Conservation (phyloP, 2,797 vertebrate genomes). For the Peromyscus nudipes region DNA sequence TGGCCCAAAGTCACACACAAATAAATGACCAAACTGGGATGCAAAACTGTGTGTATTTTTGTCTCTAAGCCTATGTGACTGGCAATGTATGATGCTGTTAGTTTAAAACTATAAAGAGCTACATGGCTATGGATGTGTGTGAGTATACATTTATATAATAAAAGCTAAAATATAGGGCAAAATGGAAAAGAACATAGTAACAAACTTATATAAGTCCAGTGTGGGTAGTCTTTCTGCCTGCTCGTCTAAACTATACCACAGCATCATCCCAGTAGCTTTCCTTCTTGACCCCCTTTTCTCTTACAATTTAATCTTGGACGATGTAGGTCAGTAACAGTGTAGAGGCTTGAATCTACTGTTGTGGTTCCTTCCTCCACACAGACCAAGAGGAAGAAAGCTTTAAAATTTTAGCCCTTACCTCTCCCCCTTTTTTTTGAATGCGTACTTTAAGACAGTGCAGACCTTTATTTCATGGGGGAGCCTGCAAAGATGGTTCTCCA, state of each 20-base stretch:
- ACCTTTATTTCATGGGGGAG: neutral
- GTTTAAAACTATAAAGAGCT: neutral
- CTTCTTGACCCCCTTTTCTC: neutral
- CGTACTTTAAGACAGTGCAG: neutral
- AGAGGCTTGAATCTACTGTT: neutral
- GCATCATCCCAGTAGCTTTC: neutral
- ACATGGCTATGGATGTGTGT: neutral
- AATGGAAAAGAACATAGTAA: neutral
- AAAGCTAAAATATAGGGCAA: neutral
- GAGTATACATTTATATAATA: neutral
- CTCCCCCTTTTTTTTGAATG: neutral
- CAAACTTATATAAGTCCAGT: neutral
- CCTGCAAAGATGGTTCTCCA: neutral
- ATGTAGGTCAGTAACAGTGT: neutral
- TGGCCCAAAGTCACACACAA: conserved; percentile 25
- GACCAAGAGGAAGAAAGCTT: neutral
- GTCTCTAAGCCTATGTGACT: neutral
- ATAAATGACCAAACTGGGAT: neutral
- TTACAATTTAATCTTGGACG: neutral
- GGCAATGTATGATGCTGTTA: neutral
- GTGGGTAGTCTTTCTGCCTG: neutral
- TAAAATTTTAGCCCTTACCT: neutral
- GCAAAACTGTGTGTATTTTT: neutral
- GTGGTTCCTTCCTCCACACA: neutral
- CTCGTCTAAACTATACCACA: neutral